Percentiles rank a stretch among this genome's conserved stretches.
phyloP scores from a whole-genome alignment of 2,113 vertebrate genomes.

The Bucco capensis region DNA sequence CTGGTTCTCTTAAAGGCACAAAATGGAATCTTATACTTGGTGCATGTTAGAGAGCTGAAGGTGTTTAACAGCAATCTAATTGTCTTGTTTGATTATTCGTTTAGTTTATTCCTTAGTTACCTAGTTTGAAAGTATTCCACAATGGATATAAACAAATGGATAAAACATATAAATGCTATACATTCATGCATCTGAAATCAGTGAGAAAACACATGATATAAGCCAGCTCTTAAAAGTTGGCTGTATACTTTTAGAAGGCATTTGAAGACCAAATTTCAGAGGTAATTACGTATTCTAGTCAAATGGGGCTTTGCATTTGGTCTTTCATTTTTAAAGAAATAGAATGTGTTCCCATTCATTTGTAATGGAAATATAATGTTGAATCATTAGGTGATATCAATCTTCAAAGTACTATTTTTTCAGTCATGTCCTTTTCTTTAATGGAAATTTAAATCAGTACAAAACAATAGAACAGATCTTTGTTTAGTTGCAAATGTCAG shows the following conservation, averaged over 20 bases:
- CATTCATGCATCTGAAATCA: background rate
- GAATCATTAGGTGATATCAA: constrained; percentile 57
- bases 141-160: too few species aligned
- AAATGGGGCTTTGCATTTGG: constrained; percentile 30
- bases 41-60: background rate
- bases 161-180: background rate
- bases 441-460: constrained; percentile 34
- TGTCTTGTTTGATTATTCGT: background rate
- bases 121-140: background rate
- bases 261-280: constrained; percentile 31
- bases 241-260: constrained; percentile 25
- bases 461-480: constrained; percentile 18
- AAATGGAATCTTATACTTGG: background rate
- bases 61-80: background rate
- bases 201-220: background rate
- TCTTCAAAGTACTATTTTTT: constrained; percentile 44
- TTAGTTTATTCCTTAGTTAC: background rate
- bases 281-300: constrained; percentile 37
- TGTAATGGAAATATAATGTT: constrained; percentile 55
- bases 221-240: background rate
- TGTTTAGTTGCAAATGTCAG: constrained; percentile 24
- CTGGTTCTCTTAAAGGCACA: background rate
- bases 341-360: constrained; percentile 38
- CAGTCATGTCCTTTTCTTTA: constrained; percentile 34
- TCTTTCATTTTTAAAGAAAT: constrained; percentile 51